A percentile compares a stretch with the other conserved stretches of the same genome.
These are phyloP conservation scores for Lamellibrachia columna DNA, from an alignment of 2,888 invertebrate species.

Conservation along the genomic window DNA sequence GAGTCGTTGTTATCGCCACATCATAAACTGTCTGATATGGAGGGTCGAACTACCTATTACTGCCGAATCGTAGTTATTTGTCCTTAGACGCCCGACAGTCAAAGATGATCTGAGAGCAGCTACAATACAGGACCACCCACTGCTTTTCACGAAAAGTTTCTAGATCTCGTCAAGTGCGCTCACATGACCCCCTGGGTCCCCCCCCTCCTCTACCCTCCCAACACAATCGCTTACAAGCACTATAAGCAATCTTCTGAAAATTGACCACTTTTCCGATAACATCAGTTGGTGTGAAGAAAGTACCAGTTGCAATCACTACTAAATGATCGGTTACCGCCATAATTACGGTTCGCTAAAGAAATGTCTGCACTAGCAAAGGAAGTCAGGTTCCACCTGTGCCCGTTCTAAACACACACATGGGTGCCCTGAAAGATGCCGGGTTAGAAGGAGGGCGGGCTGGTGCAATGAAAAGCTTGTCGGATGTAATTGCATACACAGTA, in stretches of 20 bases:
- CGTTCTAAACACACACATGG: too few species aligned
- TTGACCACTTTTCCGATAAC: background rate
- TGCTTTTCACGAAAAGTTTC: background rate
- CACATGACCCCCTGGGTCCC: background rate
- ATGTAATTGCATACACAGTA: background rate
- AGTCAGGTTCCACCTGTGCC: background rate
- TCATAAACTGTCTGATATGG: constrained; percentile 1
- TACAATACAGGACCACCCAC: background rate
- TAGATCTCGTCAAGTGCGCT: background rate
- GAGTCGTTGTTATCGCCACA: background rate
- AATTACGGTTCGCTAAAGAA: background rate
- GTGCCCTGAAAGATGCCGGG: background rate
- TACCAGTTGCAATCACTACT: background rate
- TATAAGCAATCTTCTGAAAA: background rate
- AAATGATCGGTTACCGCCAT: constrained; percentile 13
- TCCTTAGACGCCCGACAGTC: background rate
- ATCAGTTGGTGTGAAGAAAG: background rate
- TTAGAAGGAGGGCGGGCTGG: background rate
- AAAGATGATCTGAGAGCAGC: background rate
- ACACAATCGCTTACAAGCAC: background rate
- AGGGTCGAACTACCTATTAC: background rate
- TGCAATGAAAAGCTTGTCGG: background rate
- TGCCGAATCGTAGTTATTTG: background rate
- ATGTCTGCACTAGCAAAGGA: background rate
- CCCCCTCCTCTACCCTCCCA: background rate